These are phyloP conservation scores for Neodiprion virginianus DNA, from an alignment of 1,140 invertebrate species.

Conservation along the genomic window DNA sequence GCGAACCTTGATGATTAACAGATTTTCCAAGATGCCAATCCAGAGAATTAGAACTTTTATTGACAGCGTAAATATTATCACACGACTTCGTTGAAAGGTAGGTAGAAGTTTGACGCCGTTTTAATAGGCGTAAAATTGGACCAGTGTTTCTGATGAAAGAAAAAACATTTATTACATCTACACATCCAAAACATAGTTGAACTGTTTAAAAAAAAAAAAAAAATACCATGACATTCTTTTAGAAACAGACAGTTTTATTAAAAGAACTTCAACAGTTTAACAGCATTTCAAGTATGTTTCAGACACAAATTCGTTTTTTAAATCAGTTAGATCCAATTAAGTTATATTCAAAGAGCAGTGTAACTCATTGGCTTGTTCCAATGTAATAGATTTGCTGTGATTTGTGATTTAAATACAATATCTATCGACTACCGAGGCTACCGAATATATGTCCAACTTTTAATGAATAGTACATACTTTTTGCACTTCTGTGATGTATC, in stretches of 20 bases:
- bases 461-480: conserved; percentile 43
- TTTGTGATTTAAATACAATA: too few species aligned
- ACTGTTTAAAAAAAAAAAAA: too few species aligned
- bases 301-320: not conserved
- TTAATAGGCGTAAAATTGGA: conserved; percentile 59
- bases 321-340: not conserved
- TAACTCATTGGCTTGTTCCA: not conserved
- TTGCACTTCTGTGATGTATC: conserved; percentile 52
- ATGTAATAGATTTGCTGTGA: not conserved
- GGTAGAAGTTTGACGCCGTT: conserved; percentile 54
- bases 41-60: conserved; percentile 54
- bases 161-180: not conserved
- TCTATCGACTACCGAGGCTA: not conserved
- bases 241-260: conserved; percentile 8
- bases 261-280: conserved; percentile 5
- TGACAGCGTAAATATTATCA: conserved; percentile 61
- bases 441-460: not conserved
- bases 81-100: conserved; percentile 60
- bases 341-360: not conserved
- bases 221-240: too few species aligned
- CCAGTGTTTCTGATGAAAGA: conserved; percentile 51
- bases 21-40: conserved; percentile 48
- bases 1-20: conserved; percentile 46
- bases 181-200: too few species aligned
- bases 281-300: too few species aligned